A percentile compares a stretch with the other conserved stretches of the same genome.
Evolutionary conservation across 2,888 invertebrate genomes (phyloP).

Genomic region (Lottia gigantea): DNA sequence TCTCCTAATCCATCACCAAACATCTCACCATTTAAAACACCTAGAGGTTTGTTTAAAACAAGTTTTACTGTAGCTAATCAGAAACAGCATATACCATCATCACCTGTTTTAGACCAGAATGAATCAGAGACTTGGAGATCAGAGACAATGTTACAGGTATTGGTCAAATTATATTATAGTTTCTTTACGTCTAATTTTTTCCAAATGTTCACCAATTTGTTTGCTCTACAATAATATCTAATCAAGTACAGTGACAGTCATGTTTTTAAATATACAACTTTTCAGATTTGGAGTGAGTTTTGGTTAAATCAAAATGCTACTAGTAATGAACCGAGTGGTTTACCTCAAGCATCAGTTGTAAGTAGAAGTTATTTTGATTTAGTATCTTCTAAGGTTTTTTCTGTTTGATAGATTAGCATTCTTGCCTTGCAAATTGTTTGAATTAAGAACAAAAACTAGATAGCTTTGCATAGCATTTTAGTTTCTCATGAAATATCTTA

Average conservation of each 20-base stretch:
- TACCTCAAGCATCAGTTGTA: conserved; percentile 22
- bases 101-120: conserved; percentile 49
- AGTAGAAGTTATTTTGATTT: background rate
- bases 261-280: background rate
- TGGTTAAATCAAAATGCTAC: conserved; percentile 64
- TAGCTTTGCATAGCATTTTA: too few relatives aligned
- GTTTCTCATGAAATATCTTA: too few relatives aligned
- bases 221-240: too few relatives aligned
- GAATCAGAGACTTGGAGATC: conserved; percentile 61
- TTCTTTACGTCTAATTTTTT: too few relatives aligned
- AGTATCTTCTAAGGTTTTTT: too few relatives aligned
- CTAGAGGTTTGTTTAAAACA: conserved; percentile 49
- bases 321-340: conserved; percentile 32
- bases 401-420: too few relatives aligned
- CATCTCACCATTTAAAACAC: conserved; percentile 14
- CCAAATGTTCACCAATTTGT: too few relatives aligned
- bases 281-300: conserved; percentile 48
- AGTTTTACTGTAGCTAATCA: conserved; percentile 46
- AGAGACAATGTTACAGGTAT: conserved; percentile 61
- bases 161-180: too few relatives aligned
- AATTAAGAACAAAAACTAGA: too few relatives aligned
- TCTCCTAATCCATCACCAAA: conserved; percentile 3
- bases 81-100: conserved; percentile 48
- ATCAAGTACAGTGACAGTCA: too few relatives aligned
- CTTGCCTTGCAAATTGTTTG: too few relatives aligned